A percentile compares a stretch with the other conserved stretches of the same genome.
Conservation (phyloP, 2,113 vertebrate species). For the Peucedramus taeniatus region DNA sequence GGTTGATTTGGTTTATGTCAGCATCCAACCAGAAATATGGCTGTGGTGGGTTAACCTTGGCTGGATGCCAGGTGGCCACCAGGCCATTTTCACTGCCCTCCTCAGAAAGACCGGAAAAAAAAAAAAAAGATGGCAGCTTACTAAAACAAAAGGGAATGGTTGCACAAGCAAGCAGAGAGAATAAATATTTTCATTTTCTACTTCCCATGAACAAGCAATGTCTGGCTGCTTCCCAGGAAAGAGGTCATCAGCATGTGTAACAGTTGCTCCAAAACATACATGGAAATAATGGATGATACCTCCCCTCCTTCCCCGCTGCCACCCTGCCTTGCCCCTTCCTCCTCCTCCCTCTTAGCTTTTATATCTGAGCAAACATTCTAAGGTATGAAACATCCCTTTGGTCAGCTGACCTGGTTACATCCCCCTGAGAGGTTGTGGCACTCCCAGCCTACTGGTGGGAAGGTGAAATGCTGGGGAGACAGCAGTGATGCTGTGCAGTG, state of each 20-base stretch:
- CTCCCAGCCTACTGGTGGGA: no score
- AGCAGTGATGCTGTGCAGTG: neutral
- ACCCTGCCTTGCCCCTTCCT: neutral
- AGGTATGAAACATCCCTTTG: neutral
- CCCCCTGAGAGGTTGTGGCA: fast-evolving
- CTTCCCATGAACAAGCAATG: neutral
- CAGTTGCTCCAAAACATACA: neutral
- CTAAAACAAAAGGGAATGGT: neutral
- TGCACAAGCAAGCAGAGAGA: neutral
- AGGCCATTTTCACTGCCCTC: neutral
- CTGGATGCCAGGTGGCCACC: no score
- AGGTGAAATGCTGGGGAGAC: neutral
- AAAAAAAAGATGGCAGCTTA: neutral
- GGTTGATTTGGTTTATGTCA: neutral
- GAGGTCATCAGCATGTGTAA: no score
- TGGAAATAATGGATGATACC: neutral
- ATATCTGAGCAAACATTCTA: neutral
- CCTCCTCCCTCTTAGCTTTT: neutral
- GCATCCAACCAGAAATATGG: neutral
- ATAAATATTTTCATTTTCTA: neutral
- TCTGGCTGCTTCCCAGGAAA: fast-evolving
- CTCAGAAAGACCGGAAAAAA: neutral
- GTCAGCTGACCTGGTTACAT: neutral
- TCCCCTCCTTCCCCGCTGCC: fast-evolving
- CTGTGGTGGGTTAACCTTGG: neutral